Base-by-base conservation (phyloP, 1,140 invertebrate genomes). In the Apis cerana region DNA sequence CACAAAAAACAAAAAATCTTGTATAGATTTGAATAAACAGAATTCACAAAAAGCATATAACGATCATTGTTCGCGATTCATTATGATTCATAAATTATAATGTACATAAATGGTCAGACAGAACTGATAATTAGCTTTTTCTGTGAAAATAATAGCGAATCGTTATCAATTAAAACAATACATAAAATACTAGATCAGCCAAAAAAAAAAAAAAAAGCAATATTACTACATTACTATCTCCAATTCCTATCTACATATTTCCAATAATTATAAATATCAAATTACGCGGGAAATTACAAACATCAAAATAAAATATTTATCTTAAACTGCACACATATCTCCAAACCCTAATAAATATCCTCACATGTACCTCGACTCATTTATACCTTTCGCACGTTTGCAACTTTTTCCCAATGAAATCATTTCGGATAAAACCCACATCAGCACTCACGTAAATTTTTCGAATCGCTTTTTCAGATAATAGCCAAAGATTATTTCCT, bases 401-500 rank as follows among this genome's bases (percentile, higher is more conserved):
- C 65, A 78, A 82, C 23, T 78, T 33, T 74, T 27, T 67, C 59
- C 64, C n/a, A 70, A 48, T 12, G 58, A 70, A 56, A 82, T 82
- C 74, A 52, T 87, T 62, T 48, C 68, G 23, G 72, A 64, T 54
- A 48, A 80, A 58, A 83, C 21, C 62, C 76, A 69, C 61, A 80
- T 87, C 59, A 15, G 72, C 82, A 84, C 86, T 80, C 86, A 80
- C 86, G 82, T 83, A 80, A 54, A 43, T 43, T 65, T 56, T 74
- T 80, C 48, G 10, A 84, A 74, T 13, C 15, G 75, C 48, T 56
- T 48, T 61, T 61, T 13, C 4, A 33, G 75, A 68, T 17, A 58
- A 76, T 48, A 48, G 43, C 59, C 54, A 71, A 65, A 13, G 21
- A 58, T 19, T 33, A 27, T 50, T 65, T 54, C 21, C 27, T 21